Base-by-base conservation (phyloP, 37 sponge, comb jelly and placozoan genomes). In the Trichoplax adhaerens region DNA sequence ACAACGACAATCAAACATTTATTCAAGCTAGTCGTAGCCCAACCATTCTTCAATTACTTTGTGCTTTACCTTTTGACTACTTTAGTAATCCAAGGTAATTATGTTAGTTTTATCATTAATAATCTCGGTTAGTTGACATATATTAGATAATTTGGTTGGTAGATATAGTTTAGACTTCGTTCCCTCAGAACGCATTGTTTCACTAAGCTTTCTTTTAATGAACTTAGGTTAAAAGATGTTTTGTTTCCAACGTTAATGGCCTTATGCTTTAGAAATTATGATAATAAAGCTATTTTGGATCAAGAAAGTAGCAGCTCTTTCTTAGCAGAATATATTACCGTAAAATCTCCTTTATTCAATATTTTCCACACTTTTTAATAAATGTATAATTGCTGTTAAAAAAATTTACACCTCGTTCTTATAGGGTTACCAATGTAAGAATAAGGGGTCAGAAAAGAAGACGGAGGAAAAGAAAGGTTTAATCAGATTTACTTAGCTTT, bases 21-120 rank as follows among this genome's bases (percentile, higher is more conserved):
- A 70, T 92, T 54, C 89, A 85, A 62, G 78, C 89, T 6, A 88
- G 93, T 3, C 68, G 88, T n/a, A 84, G 86, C 50, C 89, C 89
- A 6, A 92, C 93, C 54, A 74, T 92, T 53, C 72, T 92, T 0
- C 93, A 92, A 66, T 79, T 82, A 0, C 76, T 92, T 29, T 88
- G 90, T 80, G 75, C 65, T 0, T 82, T 92, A 1, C 93, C 93
- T 0, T 92, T 92, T 70, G 80, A 85, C 47, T 92, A 88, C 74
- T 92, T 92, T 84, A 89, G 81, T 53, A 79, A 83, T 54, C 84
- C 87, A 68, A 55, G 75, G 91, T 89, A 48, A 58, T 29, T 29
- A 29, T 29, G 29, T 29, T 29, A 29, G 29, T 29, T 29, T 29
- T 29, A 29, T 29, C 29, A 29, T 29, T 29, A 29, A 29, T 29